phyloP scores from a whole-genome alignment of 1,140 invertebrate species.

The Bilobella aurantiaca region DNA sequence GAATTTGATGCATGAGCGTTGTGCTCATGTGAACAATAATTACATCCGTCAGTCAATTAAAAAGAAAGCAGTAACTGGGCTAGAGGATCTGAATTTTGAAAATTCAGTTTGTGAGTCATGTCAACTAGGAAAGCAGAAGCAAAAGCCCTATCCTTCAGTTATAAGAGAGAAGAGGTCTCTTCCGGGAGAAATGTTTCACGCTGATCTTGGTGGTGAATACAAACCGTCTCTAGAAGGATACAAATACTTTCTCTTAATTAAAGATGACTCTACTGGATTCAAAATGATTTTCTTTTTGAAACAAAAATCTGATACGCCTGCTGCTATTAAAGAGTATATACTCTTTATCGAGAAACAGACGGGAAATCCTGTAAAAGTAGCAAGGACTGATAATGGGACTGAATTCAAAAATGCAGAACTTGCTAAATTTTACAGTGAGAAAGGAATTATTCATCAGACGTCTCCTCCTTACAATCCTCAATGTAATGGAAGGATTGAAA shows the following conservation, averaged over 20 bases:
- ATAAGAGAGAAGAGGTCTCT: neutral
- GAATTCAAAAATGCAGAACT: slow-evolving; percentile 5
- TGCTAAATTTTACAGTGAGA: neutral
- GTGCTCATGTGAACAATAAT: neutral
- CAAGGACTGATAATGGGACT: slow-evolving; percentile 14
- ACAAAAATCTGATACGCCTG: neutral
- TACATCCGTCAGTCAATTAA: neutral
- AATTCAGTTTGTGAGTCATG: neutral
- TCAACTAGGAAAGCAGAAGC: neutral
- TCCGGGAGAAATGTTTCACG: neutral
- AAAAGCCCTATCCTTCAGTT: neutral
- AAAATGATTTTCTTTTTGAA: neutral
- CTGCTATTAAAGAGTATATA: neutral
- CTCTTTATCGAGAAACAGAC: slow-evolving; percentile 14
- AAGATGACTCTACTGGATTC: neutral
- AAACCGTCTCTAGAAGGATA: neutral
- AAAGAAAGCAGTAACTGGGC: neutral
- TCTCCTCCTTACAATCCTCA: neutral
- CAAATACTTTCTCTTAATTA: neutral
- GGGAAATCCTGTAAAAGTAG: slow-evolving; percentile 5
- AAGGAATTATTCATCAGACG: slow-evolving; percentile 2
- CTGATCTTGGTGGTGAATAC: neutral
- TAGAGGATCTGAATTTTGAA: neutral
- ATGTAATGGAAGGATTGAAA: slow-evolving; percentile 11
- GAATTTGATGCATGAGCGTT: neutral